Evolutionary conservation across 2,113 vertebrate species (phyloP).

Genomic region (Malurus cyaneus): DNA sequence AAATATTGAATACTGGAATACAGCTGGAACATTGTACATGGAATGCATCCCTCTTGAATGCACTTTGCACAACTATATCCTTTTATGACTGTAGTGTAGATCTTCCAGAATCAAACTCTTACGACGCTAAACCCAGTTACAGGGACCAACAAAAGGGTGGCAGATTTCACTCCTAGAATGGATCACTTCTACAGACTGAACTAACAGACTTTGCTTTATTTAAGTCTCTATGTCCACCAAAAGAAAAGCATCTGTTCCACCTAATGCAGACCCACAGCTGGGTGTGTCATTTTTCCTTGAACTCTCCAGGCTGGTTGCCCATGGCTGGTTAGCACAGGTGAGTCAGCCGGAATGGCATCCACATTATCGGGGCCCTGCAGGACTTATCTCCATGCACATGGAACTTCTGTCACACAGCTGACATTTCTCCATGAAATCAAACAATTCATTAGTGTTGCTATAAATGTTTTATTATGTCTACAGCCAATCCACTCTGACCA

Average conservation of each 20-base stretch:
- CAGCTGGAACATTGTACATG: background rate
- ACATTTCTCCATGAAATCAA: background rate
- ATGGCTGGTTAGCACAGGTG: background rate
- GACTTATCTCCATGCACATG: background rate
- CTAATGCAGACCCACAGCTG: background rate
- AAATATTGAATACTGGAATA: background rate
- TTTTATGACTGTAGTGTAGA: background rate
- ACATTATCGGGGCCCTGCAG: background rate
- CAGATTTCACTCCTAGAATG: background rate
- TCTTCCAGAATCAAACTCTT: background rate
- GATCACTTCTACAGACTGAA: background rate
- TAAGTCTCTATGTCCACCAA: background rate
- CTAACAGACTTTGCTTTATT: background rate
- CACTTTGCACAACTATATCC: background rate
- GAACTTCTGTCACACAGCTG: background rate
- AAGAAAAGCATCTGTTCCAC: background rate
- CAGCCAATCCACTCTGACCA: background rate
- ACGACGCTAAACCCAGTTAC: background rate
- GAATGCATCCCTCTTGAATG: background rate
- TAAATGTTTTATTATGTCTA: background rate
- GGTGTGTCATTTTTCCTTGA: constrained; percentile 11
- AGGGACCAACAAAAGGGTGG: background rate
- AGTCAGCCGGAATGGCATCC: background rate
- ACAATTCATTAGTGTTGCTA: background rate
- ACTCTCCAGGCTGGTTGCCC: background rate